Percentiles rank a stretch among this genome's conserved stretches.
Evolutionary conservation across 1,140 invertebrate genomes (phyloP).

Genomic region (Myzus persicae): DNA sequence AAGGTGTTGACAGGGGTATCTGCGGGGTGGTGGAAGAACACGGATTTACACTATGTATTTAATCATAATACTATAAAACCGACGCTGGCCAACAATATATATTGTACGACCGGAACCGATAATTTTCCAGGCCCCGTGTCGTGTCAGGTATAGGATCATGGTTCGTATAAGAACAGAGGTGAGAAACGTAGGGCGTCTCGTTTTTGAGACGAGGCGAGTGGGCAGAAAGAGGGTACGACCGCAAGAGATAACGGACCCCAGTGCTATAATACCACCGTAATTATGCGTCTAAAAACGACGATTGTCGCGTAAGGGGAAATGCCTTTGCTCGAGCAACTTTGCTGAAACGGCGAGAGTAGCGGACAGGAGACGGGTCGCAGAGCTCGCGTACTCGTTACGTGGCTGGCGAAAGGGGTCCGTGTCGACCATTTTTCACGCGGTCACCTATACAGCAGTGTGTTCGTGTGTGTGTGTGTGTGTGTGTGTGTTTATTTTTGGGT

Average conservation of each 20-base stretch:
- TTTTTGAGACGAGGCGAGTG: background rate
- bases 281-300: slow-evolving; percentile 1
- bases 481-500: background rate
- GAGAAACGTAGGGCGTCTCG: background rate
- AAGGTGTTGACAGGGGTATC: background rate
- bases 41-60: background rate
- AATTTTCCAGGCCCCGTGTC: background rate
- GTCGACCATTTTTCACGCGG: slow-evolving; percentile 48
- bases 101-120: background rate
- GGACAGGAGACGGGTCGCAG: background rate
- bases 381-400: background rate
- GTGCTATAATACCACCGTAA: background rate
- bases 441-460: background rate
- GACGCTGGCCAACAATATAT: background rate
- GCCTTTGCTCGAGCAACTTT: background rate
- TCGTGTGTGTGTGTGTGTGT: background rate
- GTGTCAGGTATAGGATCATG: background rate
- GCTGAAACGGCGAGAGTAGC: background rate
- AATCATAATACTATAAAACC: background rate
- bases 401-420: background rate
- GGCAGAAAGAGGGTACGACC: background rate
- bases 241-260: background rate
- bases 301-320: background rate
- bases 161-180: background rate
- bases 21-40: background rate